These are phyloP conservation scores for Chanos chanos DNA, from an alignment of 2,797 vertebrate species.

Conservation along the genomic window DNA sequence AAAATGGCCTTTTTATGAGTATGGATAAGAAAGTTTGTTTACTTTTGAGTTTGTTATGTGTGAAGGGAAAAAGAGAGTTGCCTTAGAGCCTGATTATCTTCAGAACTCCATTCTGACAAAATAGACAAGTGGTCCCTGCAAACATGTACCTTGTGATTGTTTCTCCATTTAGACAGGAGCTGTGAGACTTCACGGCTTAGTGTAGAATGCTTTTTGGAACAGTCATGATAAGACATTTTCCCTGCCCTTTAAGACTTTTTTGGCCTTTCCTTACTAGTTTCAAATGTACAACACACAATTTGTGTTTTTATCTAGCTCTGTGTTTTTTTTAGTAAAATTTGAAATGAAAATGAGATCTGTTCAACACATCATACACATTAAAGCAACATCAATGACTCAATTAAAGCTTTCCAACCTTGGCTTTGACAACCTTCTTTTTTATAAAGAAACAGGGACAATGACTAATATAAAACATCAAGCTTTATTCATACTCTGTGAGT, in stretches of 20 bases:
- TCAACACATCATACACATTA: too few relatives aligned
- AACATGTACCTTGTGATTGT: constrained; percentile 49
- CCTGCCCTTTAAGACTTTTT: neutral
- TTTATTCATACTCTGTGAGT: constrained; percentile 36
- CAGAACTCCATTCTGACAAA: constrained; percentile 33
- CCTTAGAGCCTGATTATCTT: too few relatives aligned
- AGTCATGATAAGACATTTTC: constrained; percentile 11
- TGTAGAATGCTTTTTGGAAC: constrained; percentile 31
- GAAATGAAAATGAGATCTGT: too few relatives aligned
- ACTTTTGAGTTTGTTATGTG: too few relatives aligned
- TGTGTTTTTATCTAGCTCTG: neutral
- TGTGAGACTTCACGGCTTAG: constrained; percentile 29
- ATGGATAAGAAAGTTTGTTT: too few relatives aligned
- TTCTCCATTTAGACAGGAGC: constrained; percentile 50
- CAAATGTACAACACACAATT: neutral
- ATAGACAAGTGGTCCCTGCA: constrained; percentile 55
- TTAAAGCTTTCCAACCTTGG: neutral
- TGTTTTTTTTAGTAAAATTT: too few relatives aligned
- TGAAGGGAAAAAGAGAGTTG: neutral
- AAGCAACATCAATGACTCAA: too few relatives aligned
- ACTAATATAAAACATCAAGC: constrained; percentile 41
- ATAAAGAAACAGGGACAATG: constrained; percentile 16
- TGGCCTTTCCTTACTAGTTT: neutral
- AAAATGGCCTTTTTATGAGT: too few relatives aligned
- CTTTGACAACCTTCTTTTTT: constrained; percentile 13